A percentile compares a stretch with the other conserved stretches of the same genome.
These are phyloP conservation scores for Leptura quadrifasciata DNA, from an alignment of 2,888 invertebrate species.

Conservation along the genomic window DNA sequence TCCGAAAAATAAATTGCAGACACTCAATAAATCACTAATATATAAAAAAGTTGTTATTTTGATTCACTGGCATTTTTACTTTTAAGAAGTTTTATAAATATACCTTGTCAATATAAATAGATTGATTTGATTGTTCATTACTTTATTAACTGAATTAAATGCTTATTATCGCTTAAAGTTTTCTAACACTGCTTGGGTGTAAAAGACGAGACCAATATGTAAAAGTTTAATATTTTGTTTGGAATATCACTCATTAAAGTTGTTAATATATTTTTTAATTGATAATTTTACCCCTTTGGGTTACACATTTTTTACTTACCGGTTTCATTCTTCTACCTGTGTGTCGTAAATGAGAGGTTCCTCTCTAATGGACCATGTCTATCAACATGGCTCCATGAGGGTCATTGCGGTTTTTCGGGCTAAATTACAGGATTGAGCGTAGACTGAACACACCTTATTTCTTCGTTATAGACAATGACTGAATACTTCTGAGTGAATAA, in stretches of 20 bases:
- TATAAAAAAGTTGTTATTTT: too few species aligned
- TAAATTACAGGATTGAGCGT: slow-evolving; percentile 61
- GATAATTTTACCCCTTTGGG: slow-evolving; percentile 43
- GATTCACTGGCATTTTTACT: too few species aligned
- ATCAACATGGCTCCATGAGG: slow-evolving; percentile 55
- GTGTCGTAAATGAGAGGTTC: slow-evolving; percentile 54
- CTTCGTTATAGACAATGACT: slow-evolving; percentile 64
- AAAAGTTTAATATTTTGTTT: too few species aligned
- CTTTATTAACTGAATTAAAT: too few species aligned
- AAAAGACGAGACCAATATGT: too few species aligned
- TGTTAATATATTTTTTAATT: slow-evolving; percentile 32
- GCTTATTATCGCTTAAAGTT: too few species aligned
- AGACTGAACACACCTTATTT: slow-evolving; percentile 53
- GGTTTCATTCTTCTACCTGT: slow-evolving; percentile 55
- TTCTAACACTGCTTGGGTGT: too few species aligned
- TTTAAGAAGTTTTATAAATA: too few species aligned
- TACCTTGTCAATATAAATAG: too few species aligned
- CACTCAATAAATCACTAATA: too few species aligned
- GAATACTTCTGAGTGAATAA: slow-evolving; percentile 59
- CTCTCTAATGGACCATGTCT: slow-evolving; percentile 56
- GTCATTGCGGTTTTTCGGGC: slow-evolving; percentile 60
- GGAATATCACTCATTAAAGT: slow-evolving; percentile 13
- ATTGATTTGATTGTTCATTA: too few species aligned
- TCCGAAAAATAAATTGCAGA: too few species aligned
- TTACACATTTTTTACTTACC: slow-evolving; percentile 51